Percentiles rank a stretch among this genome's conserved stretches.
phyloP scores from a whole-genome alignment of 2,888 invertebrate genomes.

The Synergus japonicus region DNA sequence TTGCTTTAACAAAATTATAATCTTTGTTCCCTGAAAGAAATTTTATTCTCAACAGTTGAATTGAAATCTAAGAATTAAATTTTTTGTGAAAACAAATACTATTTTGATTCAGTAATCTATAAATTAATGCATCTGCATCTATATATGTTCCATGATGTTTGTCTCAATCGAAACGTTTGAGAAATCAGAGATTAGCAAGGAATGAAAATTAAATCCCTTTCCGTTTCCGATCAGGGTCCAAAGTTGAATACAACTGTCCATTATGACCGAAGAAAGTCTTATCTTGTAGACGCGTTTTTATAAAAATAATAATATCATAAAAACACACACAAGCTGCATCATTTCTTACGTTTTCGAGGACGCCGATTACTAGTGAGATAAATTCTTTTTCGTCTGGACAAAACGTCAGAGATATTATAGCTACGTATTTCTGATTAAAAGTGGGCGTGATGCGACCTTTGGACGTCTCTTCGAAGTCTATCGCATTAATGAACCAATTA shows the following conservation, averaged over 20 bases:
- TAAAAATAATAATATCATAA: not conserved
- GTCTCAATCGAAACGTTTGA: not conserved
- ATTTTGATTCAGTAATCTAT: not conserved
- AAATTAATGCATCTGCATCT: not conserved
- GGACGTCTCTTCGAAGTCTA: constrained; percentile 6
- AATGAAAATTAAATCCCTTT: not conserved
- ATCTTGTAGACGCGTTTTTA: not conserved
- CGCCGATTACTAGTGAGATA: not conserved
- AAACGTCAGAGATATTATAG: constrained; percentile 25
- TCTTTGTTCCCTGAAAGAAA: no score
- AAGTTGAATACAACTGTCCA: constrained; percentile 14
- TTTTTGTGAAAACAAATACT: not conserved
- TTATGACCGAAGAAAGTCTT: constrained; percentile 3
- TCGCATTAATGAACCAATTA: constrained; percentile 3
- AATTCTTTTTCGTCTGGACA: constrained; percentile 6
- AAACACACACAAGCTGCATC: not conserved
- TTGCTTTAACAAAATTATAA: no score
- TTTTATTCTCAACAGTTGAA: no score
- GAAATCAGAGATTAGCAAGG: not conserved
- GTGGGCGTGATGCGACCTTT: constrained; percentile 32
- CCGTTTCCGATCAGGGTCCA: not conserved
- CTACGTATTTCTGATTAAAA: constrained; percentile 29
- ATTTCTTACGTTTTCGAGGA: constrained; percentile 30
- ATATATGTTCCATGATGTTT: no score
- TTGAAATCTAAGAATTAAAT: no score